These are phyloP conservation scores for Eremophila alpestris DNA, from an alignment of 2,797 vertebrate genomes.

Conservation along the genomic window DNA sequence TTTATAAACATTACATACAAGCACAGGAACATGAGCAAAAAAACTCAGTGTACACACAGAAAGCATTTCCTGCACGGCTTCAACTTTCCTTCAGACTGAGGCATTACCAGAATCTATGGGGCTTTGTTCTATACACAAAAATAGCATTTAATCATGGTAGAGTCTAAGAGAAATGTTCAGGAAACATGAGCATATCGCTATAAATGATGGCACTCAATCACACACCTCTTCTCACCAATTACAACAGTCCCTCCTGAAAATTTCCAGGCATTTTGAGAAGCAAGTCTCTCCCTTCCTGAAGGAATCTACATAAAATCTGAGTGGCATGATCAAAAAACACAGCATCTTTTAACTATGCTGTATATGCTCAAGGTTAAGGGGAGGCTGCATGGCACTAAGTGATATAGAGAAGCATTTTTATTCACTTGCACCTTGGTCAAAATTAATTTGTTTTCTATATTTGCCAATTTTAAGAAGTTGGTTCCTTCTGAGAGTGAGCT, in stretches of 20 bases:
- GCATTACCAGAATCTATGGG: neutral
- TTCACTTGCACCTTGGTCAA: neutral
- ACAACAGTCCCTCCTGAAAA: neutral
- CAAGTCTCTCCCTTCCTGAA: neutral
- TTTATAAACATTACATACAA: neutral
- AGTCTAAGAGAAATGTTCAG: neutral
- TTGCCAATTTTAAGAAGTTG: neutral
- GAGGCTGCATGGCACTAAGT: neutral
- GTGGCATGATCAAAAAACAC: neutral
- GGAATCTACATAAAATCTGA: neutral
- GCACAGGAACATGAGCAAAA: neutral
- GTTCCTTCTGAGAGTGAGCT: neutral
- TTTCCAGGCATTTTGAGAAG: neutral
- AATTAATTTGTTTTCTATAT: neutral
- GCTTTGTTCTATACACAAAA: neutral
- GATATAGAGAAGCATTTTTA: neutral
- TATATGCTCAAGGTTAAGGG: neutral
- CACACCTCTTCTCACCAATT: neutral
- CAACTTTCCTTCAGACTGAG: neutral
- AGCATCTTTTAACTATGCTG: neutral
- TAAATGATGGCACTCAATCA: neutral
- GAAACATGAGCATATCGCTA: neutral
- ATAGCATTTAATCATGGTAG: neutral
- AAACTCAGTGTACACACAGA: neutral
- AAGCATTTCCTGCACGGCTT: neutral